A percentile compares a stretch with the other conserved stretches of the same genome.
Conservation (phyloP, 2,797 vertebrate genomes). For the Pangasius krempfi region DNA sequence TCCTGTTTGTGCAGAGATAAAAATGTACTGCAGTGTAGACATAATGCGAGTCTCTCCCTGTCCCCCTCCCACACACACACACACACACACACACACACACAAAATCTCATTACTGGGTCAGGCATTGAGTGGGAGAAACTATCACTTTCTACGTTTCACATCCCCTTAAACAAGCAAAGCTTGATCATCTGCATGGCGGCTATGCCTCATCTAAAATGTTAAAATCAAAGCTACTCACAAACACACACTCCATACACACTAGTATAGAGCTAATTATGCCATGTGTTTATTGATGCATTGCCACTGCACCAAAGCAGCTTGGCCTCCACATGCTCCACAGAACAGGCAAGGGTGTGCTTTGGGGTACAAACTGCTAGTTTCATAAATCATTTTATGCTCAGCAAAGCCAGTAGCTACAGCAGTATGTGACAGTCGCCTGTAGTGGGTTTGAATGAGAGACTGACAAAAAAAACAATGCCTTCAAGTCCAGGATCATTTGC, state of each 20-base stretch:
- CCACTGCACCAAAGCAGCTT: constrained; percentile 14
- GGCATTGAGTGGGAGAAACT: constrained; percentile 38
- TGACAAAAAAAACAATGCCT: neutral
- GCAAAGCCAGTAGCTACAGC: constrained; percentile 5
- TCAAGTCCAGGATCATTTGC: constrained; percentile 12
- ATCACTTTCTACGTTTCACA: constrained; percentile 25
- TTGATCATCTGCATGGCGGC: constrained; percentile 29
- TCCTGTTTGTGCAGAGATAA: constrained; percentile 7
- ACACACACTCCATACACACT: constrained; percentile 1
- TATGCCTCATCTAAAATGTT: constrained; percentile 39
- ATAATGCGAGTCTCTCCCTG: constrained; percentile 23
- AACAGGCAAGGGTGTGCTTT: neutral
- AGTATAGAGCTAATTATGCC: neutral
- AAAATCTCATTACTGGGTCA: constrained; percentile 55
- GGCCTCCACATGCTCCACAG: neutral
- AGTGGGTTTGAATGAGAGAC: neutral
- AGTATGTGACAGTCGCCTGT: neutral
- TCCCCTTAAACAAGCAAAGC: constrained; percentile 37
- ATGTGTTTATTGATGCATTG: constrained; percentile 12
- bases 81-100: constrained; percentile 8
- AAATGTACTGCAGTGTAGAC: constrained; percentile 35
- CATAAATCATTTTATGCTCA: constrained; percentile 28
- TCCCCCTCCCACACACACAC: constrained; percentile 52
- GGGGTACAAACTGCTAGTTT: constrained; percentile 8
- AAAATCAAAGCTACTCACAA: neutral